Evolutionary conservation across 1,140 invertebrate species (phyloP), one percentile per base, ranked within the genome.

Genomic region (Drosophila rhopaloa): DNA sequence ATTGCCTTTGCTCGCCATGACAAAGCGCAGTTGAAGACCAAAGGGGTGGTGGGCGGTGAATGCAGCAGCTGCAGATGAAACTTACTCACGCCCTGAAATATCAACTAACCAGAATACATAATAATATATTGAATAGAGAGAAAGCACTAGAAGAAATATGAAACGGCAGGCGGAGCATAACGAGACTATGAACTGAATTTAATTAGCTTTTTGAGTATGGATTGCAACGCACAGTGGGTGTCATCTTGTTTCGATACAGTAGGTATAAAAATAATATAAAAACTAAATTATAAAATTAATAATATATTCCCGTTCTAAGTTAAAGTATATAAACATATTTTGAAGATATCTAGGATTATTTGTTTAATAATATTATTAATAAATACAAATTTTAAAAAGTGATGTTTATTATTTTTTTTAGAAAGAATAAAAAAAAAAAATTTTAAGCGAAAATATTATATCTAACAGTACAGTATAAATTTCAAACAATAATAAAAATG

Each of bases 91-190:
- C 58, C 59, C 75, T 56, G 35, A 50, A 84, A 76, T 80, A 83
- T 83, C 71, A 83, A 79, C 80, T 76, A 80, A 83, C 81, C 76
- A 73, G 67, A 75, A 75, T 75, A 75, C 59, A 85, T 74, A 78
- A 85, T 84, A 71, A 66, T 86, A 75, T 78, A 85, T 84, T 77
- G 79, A 78, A 86, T 67, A 78, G 68, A 59, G 53, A 44, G 58
- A 50, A 59, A 14, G 41, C 73, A 32, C 32, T 27, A 76, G 66
- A 60, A 80, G 79, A 77, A 79, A 86, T 79, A 50, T 67, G 48
- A 73, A 79, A 71, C 67, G 56, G 13, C 35, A 62, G 72, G 56
- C 71, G 38, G 46, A 66, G 38, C 83, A 83, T 66, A 79, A 71
- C 72, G 44, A 83, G 73, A 70, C 60, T 70, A 51, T 70, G 62